Conservation (phyloP, 2,113 vertebrate species). For the Microcebus murinus region DNA sequence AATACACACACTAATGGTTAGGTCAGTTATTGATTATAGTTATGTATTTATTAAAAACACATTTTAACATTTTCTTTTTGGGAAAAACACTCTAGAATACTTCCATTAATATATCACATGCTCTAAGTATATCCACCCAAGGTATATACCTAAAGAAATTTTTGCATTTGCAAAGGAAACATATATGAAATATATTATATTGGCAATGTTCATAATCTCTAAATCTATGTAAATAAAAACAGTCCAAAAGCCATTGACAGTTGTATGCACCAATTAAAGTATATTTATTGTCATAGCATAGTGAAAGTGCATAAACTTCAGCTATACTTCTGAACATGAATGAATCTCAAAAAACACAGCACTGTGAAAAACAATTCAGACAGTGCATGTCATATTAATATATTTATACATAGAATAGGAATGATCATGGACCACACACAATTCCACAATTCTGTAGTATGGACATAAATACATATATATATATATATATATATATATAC, state of each 20-base stretch:
- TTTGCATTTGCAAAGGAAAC: background rate
- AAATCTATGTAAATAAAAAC: background rate
- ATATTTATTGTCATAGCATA: background rate
- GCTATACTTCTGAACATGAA: background rate
- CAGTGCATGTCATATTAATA: background rate
- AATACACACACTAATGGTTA: background rate
- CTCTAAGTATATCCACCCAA: background rate
- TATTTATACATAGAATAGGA: background rate
- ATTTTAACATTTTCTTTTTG: background rate
- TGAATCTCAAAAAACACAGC: background rate
- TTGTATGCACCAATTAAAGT: background rate
- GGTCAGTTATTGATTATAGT: background rate
- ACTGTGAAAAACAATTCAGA: background rate
- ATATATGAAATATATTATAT: background rate
- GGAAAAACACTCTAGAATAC: background rate
- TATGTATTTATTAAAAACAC: background rate
- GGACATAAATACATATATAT: background rate
- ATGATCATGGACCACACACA: background rate
- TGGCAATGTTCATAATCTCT: background rate
- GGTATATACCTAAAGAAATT: background rate
- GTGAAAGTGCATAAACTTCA: background rate
- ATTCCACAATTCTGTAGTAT: background rate
- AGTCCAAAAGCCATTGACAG: background rate
- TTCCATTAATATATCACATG: background rate
- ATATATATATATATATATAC: too few relatives aligned